phyloP scores from a whole-genome alignment of 2,797 vertebrate genomes.

The Phataginus tetradactyla region DNA sequence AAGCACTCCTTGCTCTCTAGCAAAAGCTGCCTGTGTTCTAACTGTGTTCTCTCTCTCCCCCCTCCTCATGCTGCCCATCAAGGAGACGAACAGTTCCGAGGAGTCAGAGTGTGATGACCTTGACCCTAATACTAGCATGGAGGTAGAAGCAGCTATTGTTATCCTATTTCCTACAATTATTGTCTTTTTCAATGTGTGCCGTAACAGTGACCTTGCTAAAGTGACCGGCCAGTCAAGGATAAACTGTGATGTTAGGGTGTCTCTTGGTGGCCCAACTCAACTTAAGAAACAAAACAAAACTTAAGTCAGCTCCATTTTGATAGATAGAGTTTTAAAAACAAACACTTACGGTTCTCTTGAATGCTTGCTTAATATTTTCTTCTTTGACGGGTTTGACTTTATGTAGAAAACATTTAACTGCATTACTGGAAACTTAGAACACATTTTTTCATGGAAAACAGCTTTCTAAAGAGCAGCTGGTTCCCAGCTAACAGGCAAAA shows the following conservation, averaged over 20 bases:
- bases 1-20: constrained; percentile 53
- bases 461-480: background rate
- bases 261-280: background rate
- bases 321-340: background rate
- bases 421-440: background rate
- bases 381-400: constrained; percentile 13
- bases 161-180: constrained; percentile 73
- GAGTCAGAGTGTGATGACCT: constrained; percentile 99
- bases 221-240: background rate
- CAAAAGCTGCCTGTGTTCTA: constrained; percentile 81
- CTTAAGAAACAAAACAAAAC: background rate
- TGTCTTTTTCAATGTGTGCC: constrained; percentile 61
- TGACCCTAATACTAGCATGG: constrained; percentile 98
- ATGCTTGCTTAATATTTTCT: constrained; percentile 25
- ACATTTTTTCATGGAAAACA: background rate
- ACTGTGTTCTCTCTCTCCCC: constrained; percentile 86
- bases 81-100: constrained; percentile 98
- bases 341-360: background rate
- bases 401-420: constrained; percentile 1
- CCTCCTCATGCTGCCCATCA: constrained; percentile 87
- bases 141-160: constrained; percentile 91
- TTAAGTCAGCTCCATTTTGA: background rate
- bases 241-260: background rate
- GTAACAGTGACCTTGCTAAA: constrained; percentile 1
- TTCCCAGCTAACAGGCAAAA: background rate